Evolutionary conservation across 2,888 invertebrate species (phyloP).

Genomic region (Euplagia quadripunctaria): DNA sequence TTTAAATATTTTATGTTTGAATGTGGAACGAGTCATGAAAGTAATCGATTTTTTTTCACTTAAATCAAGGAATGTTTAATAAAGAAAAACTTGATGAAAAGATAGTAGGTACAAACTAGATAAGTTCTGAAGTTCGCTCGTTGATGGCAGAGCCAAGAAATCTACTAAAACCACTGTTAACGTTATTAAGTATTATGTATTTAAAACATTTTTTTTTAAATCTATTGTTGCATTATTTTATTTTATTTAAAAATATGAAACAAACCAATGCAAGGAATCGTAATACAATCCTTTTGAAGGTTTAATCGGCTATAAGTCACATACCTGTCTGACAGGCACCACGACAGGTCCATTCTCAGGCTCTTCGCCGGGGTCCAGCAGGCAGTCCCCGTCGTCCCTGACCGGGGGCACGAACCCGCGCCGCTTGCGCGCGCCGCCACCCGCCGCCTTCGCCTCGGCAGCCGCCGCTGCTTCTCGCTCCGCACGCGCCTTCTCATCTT

Average conservation of each 20-base stretch:
- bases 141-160: too few relatives aligned
- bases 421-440: constrained; percentile 63
- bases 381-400: constrained; percentile 75
- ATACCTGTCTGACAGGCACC: constrained; percentile 56
- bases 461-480: constrained; percentile 70
- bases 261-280: too few relatives aligned
- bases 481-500: constrained; percentile 67
- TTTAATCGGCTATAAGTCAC: background rate
- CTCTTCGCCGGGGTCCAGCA: constrained; percentile 82
- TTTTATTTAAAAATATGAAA: background rate
- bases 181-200: too few relatives aligned
- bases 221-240: too few relatives aligned
- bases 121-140: background rate
- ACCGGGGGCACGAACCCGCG: constrained; percentile 89
- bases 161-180: background rate
- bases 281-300: background rate
- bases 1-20: too few relatives aligned
- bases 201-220: too few relatives aligned
- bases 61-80: too few relatives aligned
- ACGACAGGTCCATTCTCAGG: constrained; percentile 71
- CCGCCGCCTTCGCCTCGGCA: constrained; percentile 60
- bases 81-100: too few relatives aligned
- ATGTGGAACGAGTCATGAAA: too few relatives aligned
- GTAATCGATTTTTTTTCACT: too few relatives aligned
- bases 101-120: too few relatives aligned